These are phyloP conservation scores for Corvus hawaiiensis DNA, from an alignment of 2,113 vertebrate genomes.

Conservation along the genomic window DNA sequence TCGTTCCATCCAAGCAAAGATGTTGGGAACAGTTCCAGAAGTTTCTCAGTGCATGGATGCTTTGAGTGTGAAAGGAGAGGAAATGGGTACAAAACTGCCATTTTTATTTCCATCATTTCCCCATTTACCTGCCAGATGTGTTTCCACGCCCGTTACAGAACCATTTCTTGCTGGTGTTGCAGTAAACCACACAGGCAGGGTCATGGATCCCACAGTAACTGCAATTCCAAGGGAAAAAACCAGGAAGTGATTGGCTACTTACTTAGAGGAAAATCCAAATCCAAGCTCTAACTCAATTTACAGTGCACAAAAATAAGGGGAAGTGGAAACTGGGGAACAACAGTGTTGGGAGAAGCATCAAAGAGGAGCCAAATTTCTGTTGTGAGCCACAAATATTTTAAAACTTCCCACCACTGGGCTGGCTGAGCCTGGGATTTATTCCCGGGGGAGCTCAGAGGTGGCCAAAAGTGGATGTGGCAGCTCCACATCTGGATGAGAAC, in stretches of 20 bases:
- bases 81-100: fast-evolving
- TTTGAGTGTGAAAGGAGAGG: neutral
- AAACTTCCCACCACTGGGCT: no score
- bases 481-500: fast-evolving
- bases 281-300: neutral
- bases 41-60: neutral
- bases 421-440: no score
- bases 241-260: neutral
- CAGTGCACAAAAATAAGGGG: neutral
- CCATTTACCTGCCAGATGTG: constrained; percentile 91
- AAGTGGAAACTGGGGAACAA: neutral
- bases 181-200: constrained; percentile 97
- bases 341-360: neutral
- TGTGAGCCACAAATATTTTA: neutral
- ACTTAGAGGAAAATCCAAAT: neutral
- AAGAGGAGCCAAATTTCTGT: neutral
- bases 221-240: neutral
- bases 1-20: neutral
- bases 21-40: neutral
- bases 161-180: constrained; percentile 99
- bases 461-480: fast-evolving
- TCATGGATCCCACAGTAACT: constrained; percentile 99
- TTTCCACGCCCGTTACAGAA: constrained; percentile 98
- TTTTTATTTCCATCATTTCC: neutral
- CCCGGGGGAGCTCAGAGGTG: neutral